Evolutionary conservation across 2,113 vertebrate species (phyloP).

Genomic region (Laticauda colubrina): DNA sequence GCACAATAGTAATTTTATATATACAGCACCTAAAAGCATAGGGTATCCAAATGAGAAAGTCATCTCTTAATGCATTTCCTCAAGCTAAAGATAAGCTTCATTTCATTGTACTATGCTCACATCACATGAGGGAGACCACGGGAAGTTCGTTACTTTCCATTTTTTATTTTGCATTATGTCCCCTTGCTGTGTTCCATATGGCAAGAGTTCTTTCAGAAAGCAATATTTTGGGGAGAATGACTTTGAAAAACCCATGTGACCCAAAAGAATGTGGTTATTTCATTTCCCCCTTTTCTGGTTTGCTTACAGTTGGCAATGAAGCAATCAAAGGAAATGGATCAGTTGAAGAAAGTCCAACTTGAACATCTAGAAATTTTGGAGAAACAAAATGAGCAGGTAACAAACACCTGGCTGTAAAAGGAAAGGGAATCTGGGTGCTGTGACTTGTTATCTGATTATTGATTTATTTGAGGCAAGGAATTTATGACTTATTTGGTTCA

Average conservation of each 20-base stretch:
- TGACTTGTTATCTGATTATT: neutral
- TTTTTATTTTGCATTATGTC: neutral
- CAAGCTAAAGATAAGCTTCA: neutral
- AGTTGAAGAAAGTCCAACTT: constrained; percentile 90
- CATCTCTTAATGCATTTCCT: neutral
- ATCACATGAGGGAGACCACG: neutral
- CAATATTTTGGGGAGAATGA: neutral
- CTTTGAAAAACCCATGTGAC: neutral
- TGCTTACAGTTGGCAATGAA: constrained; percentile 89
- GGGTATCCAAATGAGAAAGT: neutral
- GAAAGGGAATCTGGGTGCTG: neutral
- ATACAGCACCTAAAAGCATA: neutral
- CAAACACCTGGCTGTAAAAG: constrained; percentile 38
- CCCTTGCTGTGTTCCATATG: neutral
- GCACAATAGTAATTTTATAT: neutral
- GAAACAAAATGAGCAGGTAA: constrained; percentile 98
- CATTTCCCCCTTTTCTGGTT: constrained; percentile 20
- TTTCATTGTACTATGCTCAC: neutral
- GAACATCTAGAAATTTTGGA: constrained; percentile 95
- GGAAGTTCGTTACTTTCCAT: neutral
- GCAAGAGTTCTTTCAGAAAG: neutral
- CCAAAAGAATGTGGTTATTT: neutral
- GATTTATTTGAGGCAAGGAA: neutral
- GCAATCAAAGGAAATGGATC: constrained; percentile 97
- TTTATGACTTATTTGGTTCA: neutral